These are phyloP conservation scores for Nylanderia fulva DNA, from an alignment of 1,140 invertebrate genomes.

Conservation along the genomic window DNA sequence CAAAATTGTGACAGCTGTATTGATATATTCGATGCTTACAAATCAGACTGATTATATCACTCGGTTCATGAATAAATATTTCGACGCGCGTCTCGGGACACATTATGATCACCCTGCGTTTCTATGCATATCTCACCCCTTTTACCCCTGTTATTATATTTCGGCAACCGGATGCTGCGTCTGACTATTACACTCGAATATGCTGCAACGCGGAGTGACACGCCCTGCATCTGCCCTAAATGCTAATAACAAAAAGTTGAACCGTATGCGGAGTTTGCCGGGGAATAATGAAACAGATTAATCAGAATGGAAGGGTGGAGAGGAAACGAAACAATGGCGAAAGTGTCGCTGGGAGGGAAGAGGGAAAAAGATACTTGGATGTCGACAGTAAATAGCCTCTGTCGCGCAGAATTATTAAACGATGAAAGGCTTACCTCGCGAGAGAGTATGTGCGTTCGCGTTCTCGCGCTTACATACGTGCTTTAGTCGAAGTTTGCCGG, in stretches of 20 bases:
- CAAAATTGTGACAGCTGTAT: not conserved
- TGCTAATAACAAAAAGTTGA: conserved; percentile 77
- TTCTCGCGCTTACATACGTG: conserved; percentile 17
- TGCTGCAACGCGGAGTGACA: not conserved
- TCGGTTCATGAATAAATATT: conserved; percentile 50
- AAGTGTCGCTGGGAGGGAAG: conserved; percentile 11
- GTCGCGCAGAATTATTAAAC: conserved; percentile 34
- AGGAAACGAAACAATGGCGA: conserved; percentile 27
- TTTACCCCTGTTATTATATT: conserved; percentile 28
- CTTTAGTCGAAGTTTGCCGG: conserved; percentile 1
- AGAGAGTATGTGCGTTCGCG: conserved; percentile 12
- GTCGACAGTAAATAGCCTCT: conserved; percentile 25
- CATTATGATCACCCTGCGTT: conserved; percentile 43
- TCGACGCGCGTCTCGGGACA: conserved; percentile 24
- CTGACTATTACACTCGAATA: conserved; percentile 26
- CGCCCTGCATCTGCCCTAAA: conserved; percentile 59
- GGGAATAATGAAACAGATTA: conserved; percentile 75
- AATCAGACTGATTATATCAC: conserved; percentile 12
- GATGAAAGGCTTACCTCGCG: conserved; percentile 49
- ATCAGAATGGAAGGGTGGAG: conserved; percentile 56
- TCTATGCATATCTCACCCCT: conserved; percentile 51
- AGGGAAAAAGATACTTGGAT: conserved; percentile 29
- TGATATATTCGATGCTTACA: conserved; percentile 3
- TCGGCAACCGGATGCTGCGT: not conserved
- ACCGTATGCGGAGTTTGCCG: conserved; percentile 56